A percentile compares a stretch with the other conserved stretches of the same genome.
phyloP scores from a whole-genome alignment of 2,797 vertebrate species.

The Decapterus maruadsi region DNA sequence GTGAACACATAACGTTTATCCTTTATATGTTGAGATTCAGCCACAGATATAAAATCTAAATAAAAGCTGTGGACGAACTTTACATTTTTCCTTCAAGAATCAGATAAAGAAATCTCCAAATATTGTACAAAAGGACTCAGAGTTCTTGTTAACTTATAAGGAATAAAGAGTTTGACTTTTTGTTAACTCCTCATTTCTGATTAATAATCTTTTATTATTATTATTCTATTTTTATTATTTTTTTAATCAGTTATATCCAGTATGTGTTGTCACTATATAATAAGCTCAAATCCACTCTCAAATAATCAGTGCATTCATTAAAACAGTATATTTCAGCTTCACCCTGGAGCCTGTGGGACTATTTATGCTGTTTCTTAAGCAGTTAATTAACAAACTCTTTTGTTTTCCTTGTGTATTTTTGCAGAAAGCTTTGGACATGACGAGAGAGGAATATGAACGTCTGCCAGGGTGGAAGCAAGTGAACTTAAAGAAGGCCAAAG shows the following conservation, averaged over 20 bases:
- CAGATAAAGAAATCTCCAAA: background rate
- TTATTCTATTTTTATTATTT: too few relatives aligned
- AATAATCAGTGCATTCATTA: background rate
- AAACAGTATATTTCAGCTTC: background rate
- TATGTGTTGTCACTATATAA: background rate
- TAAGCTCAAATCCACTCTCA: background rate
- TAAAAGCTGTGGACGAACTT: background rate
- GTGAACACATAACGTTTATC: background rate
- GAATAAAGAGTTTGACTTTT: too few relatives aligned
- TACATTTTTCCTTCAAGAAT: background rate
- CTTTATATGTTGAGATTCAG: background rate
- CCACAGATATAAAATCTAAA: background rate
- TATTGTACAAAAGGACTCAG: too few relatives aligned
- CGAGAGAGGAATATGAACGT: conserved; percentile 90
- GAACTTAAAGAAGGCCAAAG: conserved; percentile 96
- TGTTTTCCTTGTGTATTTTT: conserved; percentile 18
- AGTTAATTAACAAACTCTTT: background rate
- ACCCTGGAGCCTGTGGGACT: background rate
- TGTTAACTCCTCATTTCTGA: too few relatives aligned
- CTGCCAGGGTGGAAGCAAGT: conserved; percentile 98
- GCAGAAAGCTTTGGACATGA: conserved; percentile 94
- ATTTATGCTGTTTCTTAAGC: too few relatives aligned
- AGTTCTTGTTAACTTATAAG: too few relatives aligned
- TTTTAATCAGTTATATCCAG: background rate
- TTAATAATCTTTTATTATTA: too few relatives aligned